Base-by-base conservation (phyloP, 1,140 invertebrate genomes). In the Babylonia areolata region DNA sequence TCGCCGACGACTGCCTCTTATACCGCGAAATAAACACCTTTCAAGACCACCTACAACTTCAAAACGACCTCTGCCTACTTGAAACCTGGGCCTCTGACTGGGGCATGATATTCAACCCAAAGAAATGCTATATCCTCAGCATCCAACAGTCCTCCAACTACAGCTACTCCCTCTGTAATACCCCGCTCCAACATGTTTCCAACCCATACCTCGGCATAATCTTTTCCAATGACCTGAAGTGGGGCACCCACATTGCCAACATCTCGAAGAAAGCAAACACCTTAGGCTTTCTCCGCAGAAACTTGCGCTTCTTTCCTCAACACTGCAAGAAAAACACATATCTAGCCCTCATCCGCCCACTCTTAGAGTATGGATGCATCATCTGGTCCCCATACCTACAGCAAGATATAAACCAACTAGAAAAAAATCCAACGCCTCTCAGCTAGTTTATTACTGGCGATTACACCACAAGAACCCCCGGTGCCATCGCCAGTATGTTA, bases 271-370 rank as follows among this genome's bases (percentile, higher is more conserved):
- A 86, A 84, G 77, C 69, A 86, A n/a, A 81, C 64, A 69, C 87
- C 6, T 81, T 90, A 51, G 87, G 87, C 23, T 90, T 90, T 51
- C 42, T 88, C 15, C 31, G 81, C 31, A 31, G 89, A n/a, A 88
- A 87, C 46, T 71, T 90, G 3, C 54, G 84, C 20, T 64, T 86
- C 73, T 88, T 82, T 40, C 79, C 80, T 15, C 64, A 23, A 40
- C 31, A 46, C 17, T 84, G 86, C 51, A 71, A 84, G 31, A 77
- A 81, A 54, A 86, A n/a, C 46, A 17, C 46, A 33, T 37, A 85
- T 85, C 28, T 87, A 88, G 42, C 46, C 86, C 51, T 89, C 17
- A 54, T 87, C 69, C 37, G 86, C 35, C 71, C 82, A 9, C 80
- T 51, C 23, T 40, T 88, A n/a, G 87, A 88, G 82, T 87, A 89